Evolutionary conservation across 2,888 invertebrate genomes (phyloP).

Genomic region (Meandrusa payeni): DNA sequence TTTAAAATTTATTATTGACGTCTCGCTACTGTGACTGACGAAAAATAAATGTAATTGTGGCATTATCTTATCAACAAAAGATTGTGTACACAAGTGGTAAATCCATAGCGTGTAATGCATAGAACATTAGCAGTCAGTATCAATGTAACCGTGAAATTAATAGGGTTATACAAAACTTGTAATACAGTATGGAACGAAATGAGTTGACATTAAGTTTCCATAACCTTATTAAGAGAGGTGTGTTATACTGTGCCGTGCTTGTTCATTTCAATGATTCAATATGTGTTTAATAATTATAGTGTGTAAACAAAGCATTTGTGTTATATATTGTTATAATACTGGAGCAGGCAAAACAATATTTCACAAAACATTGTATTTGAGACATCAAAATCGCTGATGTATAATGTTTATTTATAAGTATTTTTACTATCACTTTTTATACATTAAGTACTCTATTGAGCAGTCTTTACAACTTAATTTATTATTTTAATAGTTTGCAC

Average conservation of each 20-base stretch:
- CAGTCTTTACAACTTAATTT: too few species aligned
- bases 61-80: conserved; percentile 70
- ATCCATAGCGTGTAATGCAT: conserved; percentile 62
- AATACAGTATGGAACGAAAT: conserved; percentile 57
- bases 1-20: conserved; percentile 23
- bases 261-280: too few species aligned
- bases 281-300: conserved; percentile 26
- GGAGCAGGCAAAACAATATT: conserved; percentile 9
- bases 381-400: too few species aligned
- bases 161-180: conserved; percentile 14
- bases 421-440: too few species aligned
- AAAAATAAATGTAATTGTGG: conserved; percentile 33
- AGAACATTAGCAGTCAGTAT: conserved; percentile 61
- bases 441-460: too few species aligned
- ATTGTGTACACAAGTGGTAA: conserved; percentile 75
- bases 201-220: conserved; percentile 74
- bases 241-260: conserved; percentile 24
- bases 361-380: neutral
- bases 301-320: conserved; percentile 22
- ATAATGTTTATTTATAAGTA: too few species aligned
- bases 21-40: conserved; percentile 26
- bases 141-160: conserved; percentile 44
- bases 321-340: conserved; percentile 1
- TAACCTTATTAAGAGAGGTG: conserved; percentile 75
- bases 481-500: too few species aligned